Evolutionary conservation across 2,888 invertebrate species (phyloP).

Genomic region (Dilophus febrilis): DNA sequence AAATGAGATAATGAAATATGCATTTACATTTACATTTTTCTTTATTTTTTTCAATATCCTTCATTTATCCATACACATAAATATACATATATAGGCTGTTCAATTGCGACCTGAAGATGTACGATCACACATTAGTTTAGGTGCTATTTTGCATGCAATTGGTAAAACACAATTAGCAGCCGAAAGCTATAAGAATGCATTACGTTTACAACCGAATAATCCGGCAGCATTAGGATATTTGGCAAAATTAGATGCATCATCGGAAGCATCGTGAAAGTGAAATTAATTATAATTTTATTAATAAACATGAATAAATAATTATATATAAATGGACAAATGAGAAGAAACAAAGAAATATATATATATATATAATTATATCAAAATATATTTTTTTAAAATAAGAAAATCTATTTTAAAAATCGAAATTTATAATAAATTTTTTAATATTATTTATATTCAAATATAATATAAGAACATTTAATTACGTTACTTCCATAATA

Average conservation of each 20-base stretch:
- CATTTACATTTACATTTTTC: background rate
- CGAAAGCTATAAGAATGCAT: constrained; percentile 66
- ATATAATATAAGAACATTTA: too few species aligned
- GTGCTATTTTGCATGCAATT: constrained; percentile 86
- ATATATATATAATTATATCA: too few species aligned
- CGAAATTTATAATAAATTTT: too few species aligned
- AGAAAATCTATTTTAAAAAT: too few species aligned
- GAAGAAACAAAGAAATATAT: too few species aligned
- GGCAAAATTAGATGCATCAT: constrained; percentile 41
- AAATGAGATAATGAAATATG: background rate
- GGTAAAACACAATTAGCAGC: constrained; percentile 81
- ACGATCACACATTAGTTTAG: constrained; percentile 82
- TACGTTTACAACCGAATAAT: constrained; percentile 76
- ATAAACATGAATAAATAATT: background rate
- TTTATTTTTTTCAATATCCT: too few species aligned
- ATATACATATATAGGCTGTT: constrained; percentile 27
- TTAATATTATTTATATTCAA: too few species aligned
- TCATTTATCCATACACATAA: too few species aligned
- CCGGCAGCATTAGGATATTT: constrained; percentile 77
- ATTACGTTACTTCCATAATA: too few species aligned
- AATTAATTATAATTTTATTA: background rate
- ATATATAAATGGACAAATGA: too few species aligned
- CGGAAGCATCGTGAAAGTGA: constrained; percentile 1
- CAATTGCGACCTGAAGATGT: constrained; percentile 51
- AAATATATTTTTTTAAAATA: too few species aligned